These are phyloP conservation scores for Rhagologus leucostigma DNA, from an alignment of 2,113 vertebrate species.

Conservation along the genomic window DNA sequence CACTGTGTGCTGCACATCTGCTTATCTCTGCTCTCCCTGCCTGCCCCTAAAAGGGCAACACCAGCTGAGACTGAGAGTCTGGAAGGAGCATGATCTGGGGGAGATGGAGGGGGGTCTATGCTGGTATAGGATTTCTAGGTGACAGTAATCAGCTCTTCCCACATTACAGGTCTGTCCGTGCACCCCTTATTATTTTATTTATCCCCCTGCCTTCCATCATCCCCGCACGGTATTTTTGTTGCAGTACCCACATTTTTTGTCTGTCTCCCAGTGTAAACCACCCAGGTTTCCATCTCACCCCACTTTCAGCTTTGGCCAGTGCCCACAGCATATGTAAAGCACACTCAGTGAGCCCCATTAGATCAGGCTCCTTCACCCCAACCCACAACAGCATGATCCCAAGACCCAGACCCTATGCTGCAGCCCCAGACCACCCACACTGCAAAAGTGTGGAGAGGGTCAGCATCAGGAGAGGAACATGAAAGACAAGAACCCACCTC, in stretches of 20 bases:
- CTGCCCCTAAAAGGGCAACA: conserved; percentile 43
- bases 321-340: background rate
- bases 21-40: conserved; percentile 54
- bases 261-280: background rate
- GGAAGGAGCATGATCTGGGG: background rate
- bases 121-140: background rate
- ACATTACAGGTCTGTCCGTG: background rate
- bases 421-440: background rate
- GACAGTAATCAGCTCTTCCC: background rate
- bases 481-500: background rate
- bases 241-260: background rate
- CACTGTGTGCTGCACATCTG: conserved; percentile 57
- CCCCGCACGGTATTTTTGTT: background rate
- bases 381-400: background rate
- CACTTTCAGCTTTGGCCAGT: background rate
- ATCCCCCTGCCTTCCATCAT: background rate
- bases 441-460: background rate
- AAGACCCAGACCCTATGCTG: background rate
- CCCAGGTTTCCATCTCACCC: background rate
- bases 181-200: background rate
- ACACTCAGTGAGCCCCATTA: background rate
- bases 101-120: background rate
- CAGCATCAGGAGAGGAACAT: background rate
- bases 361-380: background rate
- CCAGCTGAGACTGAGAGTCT: background rate